phyloP scores from a whole-genome alignment of 2,113 vertebrate species.

The Castor canadensis region DNA sequence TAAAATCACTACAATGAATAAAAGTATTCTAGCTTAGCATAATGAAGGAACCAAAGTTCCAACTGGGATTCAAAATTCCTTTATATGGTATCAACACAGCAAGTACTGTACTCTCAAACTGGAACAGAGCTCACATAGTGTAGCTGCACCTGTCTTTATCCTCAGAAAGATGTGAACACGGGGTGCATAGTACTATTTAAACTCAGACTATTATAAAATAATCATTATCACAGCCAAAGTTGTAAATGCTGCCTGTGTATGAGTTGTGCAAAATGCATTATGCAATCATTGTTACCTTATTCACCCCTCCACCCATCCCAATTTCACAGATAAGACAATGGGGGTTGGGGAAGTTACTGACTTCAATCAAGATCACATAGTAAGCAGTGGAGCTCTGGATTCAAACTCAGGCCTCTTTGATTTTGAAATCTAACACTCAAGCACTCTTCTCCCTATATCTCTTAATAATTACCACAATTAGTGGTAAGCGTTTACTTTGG shows the following conservation, averaged over 20 bases:
- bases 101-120: not conserved
- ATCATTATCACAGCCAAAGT: not conserved
- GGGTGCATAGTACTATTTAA: not conserved
- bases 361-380: not conserved
- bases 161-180: not conserved
- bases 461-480: not conserved
- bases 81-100: constrained; percentile 46
- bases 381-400: not conserved
- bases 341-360: not conserved
- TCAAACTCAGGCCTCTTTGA: not conserved
- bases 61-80: constrained; percentile 42
- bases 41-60: constrained; percentile 17
- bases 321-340: not conserved
- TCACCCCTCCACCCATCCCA: not conserved
- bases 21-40: constrained; percentile 12
- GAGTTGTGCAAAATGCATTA: not conserved
- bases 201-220: not conserved
- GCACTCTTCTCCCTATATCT: not conserved
- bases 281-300: not conserved
- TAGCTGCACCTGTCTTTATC: not conserved
- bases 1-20: constrained; percentile 53
- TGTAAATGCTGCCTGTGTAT: not conserved
- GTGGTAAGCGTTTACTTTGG: not conserved
- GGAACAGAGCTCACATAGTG: not conserved
- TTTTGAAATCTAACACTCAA: not conserved